These are phyloP conservation scores for Euphydryas editha DNA, from an alignment of 2,888 invertebrate genomes.

Conservation along the genomic window DNA sequence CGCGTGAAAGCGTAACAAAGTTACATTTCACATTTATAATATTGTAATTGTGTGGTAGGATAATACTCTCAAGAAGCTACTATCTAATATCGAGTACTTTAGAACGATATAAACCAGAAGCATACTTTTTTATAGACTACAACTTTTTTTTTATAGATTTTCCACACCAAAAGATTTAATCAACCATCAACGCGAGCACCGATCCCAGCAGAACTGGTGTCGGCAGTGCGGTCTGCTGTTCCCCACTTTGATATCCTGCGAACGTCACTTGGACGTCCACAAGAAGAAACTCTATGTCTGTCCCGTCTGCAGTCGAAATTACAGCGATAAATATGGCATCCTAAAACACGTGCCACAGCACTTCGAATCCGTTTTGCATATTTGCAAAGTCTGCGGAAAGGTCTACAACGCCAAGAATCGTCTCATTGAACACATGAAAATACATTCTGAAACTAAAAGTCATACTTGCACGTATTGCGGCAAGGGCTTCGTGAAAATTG, in stretches of 20 bases:
- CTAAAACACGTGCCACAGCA: conserved; percentile 66
- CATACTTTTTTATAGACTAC: too few species aligned
- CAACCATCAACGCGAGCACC: conserved; percentile 60
- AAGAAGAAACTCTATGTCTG: conserved; percentile 70
- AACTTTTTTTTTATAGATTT: conserved; percentile 56
- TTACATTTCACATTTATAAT: too few species aligned
- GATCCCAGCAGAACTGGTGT: conserved; percentile 56
- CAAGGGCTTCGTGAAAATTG: conserved; percentile 66
- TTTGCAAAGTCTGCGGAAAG: conserved; percentile 84
- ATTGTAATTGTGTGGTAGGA: too few species aligned
- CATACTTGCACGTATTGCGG: conserved; percentile 80
- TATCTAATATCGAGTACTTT: too few species aligned
- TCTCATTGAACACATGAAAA: conserved; percentile 63
- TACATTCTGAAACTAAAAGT: conserved; percentile 70
- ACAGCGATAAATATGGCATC: conserved; percentile 73
- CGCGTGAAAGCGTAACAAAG: too few species aligned
- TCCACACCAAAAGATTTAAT: conserved; percentile 59
- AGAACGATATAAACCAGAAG: too few species aligned
- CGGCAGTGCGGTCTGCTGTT: conserved; percentile 67
- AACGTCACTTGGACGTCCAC: conserved; percentile 65
- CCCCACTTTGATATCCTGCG: conserved; percentile 56
- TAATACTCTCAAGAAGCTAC: too few species aligned
- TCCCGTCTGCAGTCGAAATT: conserved; percentile 82
- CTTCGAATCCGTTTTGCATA: conserved; percentile 66
- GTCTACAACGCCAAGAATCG: conserved; percentile 74